Evolutionary conservation across 2,888 invertebrate species (phyloP).

Genomic region (Cantharis nigra): DNA sequence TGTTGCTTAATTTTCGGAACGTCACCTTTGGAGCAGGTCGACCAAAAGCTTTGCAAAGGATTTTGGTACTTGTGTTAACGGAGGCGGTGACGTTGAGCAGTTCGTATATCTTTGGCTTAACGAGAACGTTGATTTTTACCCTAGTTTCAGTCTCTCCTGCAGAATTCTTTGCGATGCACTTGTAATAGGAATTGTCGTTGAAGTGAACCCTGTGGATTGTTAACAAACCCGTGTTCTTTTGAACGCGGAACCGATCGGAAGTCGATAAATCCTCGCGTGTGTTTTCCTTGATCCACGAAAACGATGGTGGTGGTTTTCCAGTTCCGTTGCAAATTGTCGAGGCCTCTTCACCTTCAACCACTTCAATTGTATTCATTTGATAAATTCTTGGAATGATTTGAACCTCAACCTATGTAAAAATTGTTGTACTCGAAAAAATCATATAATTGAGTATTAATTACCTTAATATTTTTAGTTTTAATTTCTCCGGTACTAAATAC

Average conservation of each 20-base stretch:
- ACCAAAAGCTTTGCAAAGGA: constrained; percentile 80
- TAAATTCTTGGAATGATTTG: constrained; percentile 76
- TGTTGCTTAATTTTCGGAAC: constrained; percentile 76
- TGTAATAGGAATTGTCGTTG: constrained; percentile 79
- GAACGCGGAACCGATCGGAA: constrained; percentile 71
- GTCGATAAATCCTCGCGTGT: constrained; percentile 74
- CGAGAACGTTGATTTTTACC: constrained; percentile 73
- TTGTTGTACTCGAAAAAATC: neutral
- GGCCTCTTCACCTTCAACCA: constrained; percentile 80
- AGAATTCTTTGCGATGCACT: constrained; percentile 78
- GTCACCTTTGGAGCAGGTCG: constrained; percentile 78
- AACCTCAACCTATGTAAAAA: constrained; percentile 60
- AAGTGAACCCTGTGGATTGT: constrained; percentile 75
- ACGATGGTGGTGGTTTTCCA: constrained; percentile 84
- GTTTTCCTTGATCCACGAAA: constrained; percentile 80
- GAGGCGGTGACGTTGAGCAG: constrained; percentile 73
- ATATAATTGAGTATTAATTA: constrained; percentile 55
- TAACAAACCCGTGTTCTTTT: constrained; percentile 71
- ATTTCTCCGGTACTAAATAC: constrained; percentile 82
- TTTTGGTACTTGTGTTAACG: constrained; percentile 64
- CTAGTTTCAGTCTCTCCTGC: constrained; percentile 74
- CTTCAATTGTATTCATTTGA: constrained; percentile 65
- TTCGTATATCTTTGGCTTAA: constrained; percentile 81
- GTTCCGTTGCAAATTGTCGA: constrained; percentile 76
- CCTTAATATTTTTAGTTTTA: constrained; percentile 75